phyloP scores from a whole-genome alignment of 1,140 invertebrate genomes.

The Heterodera schachtii region DNA sequence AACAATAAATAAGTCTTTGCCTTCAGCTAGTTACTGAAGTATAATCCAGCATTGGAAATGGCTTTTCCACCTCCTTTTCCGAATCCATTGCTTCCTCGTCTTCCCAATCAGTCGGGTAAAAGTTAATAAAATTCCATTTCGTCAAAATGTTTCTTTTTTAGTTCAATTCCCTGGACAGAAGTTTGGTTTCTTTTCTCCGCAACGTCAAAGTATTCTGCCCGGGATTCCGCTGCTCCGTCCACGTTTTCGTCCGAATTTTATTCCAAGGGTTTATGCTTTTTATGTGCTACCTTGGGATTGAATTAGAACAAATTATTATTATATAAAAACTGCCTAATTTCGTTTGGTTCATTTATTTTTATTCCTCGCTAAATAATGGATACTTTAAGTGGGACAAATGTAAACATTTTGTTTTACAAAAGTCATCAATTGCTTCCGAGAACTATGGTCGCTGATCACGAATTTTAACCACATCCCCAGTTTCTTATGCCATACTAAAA shows the following conservation, averaged over 20 bases:
- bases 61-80: slow-evolving; percentile 32
- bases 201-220: slow-evolving; percentile 4
- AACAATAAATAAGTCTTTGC: no score
- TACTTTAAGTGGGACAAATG: no score
- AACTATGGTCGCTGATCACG: no score
- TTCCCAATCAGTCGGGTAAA: neutral
- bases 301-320: neutral
- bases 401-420: no score
- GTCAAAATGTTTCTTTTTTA: neutral
- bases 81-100: slow-evolving; percentile 23
- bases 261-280: slow-evolving; percentile 1
- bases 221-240: slow-evolving; percentile 2
- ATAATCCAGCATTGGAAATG: neutral
- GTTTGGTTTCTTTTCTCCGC: slow-evolving; percentile 28
- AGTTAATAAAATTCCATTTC: neutral
- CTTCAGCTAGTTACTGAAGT: no score
- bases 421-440: no score
- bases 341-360: no score
- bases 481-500: no score
- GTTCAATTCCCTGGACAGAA: slow-evolving; percentile 12
- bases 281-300: neutral
- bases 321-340: no score
- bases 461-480: no score
- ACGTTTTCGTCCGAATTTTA: slow-evolving; percentile 19
- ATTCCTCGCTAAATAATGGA: no score